Evolutionary conservation across 2,888 invertebrate species (phyloP), one percentile per base, ranked within the genome.

Genomic region (Parthenolecanium corni): DNA sequence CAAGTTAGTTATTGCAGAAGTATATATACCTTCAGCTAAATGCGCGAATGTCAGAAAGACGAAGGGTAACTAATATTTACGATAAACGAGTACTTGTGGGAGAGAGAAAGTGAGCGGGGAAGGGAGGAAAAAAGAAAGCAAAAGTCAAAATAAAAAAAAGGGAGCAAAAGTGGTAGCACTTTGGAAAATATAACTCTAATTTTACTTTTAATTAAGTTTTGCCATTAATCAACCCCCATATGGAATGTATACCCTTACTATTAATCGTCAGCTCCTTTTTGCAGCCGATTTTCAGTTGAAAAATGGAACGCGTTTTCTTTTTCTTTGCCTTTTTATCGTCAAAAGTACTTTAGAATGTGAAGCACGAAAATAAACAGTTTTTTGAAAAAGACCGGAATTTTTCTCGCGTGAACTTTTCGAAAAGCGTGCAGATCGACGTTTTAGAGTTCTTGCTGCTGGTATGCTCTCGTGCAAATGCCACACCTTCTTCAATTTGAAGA

Each of bases 31-130:
- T 56, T 56, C 24, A 40, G n/a, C 54, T 56, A 44, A 6, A 9
- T 6, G 42, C 42, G 54, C 42, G 54, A 56, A 56, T 23, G 54
- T 56, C 54, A 44, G 54, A 40, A 56, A 56, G 40, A 56, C 54
- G 54, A 56, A 56, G 54, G 54, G 54, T 56, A 56, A 56, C 54
- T 56, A 56, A 56, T 56, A 56, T 56, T 56, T 56, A 56, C 54
- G 54, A 56, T 56, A 56, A 56, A 42, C 54, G 54, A 42, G 40
- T 40, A 23, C 9, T 18, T 31, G 9, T 31, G n/a, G n/a, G n/a
- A 31, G 31, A 31, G 9, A 31, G 31, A 31, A 31, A 31, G 31
- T 6, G 9, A 31, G 31, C 5, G 5, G 9, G 9, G 9, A 31
- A 31, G 4, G 31, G 9, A 31, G 31, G 31, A 31, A 31, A 12